phyloP scores from a whole-genome alignment of 2,888 invertebrate genomes.

The Lepas anatifera region DNA sequence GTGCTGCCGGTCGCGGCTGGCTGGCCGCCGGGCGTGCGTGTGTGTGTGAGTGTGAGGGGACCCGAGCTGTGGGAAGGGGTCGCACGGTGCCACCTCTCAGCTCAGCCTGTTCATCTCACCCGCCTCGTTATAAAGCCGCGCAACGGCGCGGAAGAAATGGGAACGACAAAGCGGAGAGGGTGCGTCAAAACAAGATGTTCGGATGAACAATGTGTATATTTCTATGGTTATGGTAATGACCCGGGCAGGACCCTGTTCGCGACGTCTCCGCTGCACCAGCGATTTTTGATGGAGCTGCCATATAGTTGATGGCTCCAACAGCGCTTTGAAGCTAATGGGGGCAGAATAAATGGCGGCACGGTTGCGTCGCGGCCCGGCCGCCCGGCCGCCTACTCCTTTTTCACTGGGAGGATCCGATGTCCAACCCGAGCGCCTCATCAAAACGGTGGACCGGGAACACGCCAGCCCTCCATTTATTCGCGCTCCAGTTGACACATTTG shows the following conservation, averaged over 20 bases:
- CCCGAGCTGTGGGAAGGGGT: too few relatives aligned
- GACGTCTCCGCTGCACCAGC: background rate
- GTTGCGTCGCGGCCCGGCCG: background rate
- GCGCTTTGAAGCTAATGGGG: background rate
- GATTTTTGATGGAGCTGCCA: background rate
- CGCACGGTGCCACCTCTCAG: background rate
- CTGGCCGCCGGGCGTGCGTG: too few relatives aligned
- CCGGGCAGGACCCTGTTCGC: too few relatives aligned
- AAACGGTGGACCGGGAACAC: too few relatives aligned
- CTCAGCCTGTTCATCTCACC: background rate
- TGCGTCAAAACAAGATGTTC: conserved; percentile 12
- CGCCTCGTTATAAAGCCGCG: background rate
- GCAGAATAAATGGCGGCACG: background rate
- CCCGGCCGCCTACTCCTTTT: background rate
- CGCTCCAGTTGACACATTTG: too few relatives aligned
- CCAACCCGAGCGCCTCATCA: background rate
- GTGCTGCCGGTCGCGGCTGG: background rate
- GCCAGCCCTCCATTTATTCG: too few relatives aligned
- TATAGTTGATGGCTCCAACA: background rate
- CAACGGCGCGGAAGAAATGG: conserved; percentile 1
- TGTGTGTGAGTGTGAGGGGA: too few relatives aligned
- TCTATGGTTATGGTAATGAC: conserved; percentile 8
- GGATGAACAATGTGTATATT: conserved; percentile 8
- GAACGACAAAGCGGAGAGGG: background rate
- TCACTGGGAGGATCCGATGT: background rate